phyloP scores from a whole-genome alignment of 2,113 vertebrate species.

The Poicephalus gulielmi region DNA sequence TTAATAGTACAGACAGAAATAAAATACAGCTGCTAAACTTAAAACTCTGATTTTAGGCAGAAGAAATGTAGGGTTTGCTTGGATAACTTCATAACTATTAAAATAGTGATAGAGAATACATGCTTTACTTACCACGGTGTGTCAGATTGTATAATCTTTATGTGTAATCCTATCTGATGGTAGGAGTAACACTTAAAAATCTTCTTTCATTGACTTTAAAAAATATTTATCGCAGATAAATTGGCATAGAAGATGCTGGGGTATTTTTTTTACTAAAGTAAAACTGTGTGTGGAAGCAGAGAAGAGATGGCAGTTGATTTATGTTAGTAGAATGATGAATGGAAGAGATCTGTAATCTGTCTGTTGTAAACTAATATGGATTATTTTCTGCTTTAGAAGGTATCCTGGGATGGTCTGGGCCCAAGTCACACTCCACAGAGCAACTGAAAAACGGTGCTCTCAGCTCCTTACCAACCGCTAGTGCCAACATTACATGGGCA shows the following conservation, averaged over 20 bases:
- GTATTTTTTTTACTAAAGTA: not conserved
- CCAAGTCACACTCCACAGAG: slow-evolving; percentile 88
- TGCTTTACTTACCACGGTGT: not conserved
- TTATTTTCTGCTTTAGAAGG: slow-evolving; percentile 81
- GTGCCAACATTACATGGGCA: slow-evolving; percentile 77
- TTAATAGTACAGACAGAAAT: not conserved
- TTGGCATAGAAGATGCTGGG: not conserved
- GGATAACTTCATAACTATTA: not conserved
- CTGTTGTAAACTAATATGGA: slow-evolving; percentile 12
- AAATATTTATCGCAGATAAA: not conserved
- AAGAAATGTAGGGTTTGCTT: not conserved
- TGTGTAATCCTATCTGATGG: not conserved
- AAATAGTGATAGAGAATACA: not conserved
- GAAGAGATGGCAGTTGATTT: not conserved
- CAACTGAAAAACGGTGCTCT: slow-evolving; percentile 85
- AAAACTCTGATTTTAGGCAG: not conserved
- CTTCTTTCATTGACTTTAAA: not conserved
- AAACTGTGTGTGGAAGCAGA: not conserved
- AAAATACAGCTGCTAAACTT: not conserved
- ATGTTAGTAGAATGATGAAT: not conserved
- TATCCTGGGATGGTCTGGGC: slow-evolving; percentile 88
- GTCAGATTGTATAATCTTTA: not conserved
- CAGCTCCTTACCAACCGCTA: slow-evolving; percentile 82
- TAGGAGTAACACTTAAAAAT: not conserved
- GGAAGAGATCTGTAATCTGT: not conserved